Evolutionary conservation across 64 coral and sea anemone genomes (phyloP), one percentile per base, ranked within the genome.

Genomic region (Actinia tenebrosa): DNA sequence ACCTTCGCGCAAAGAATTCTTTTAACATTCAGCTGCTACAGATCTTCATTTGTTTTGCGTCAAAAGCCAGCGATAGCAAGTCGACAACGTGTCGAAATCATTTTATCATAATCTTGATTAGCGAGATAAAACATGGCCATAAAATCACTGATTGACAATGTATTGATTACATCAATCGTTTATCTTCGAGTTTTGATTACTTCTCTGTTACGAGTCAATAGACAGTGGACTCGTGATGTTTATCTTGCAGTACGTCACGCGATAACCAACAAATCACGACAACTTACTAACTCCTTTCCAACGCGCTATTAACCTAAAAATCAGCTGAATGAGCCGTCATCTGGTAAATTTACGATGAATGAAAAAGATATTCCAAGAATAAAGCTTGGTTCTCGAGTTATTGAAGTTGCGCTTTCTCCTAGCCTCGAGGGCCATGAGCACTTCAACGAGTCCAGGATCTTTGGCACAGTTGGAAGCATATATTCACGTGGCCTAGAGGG

Each of bases 31-130:
- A 75, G 15, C 64, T 20, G 64, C 26, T 75, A 75, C 30, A 37
- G 30, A 37, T n/a, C n/a, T 75, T 75, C 26, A 30, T 75, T 75
- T 66, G 63, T 23, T n/a, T 7, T 66, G 63, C 63, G n/a, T 66
- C 63, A 66, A 66, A 23, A 23, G 63, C 22, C 63, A 23, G 25
- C 10, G 7, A 75, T 10, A 75, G 10, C 8, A 75, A 75, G 69
- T 75, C 69, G 69, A 75, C 10, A 75, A 75, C 11, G 69, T 75
- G 69, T 75, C 69, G 69, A 75, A 75, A 75, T 75, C 69, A 75
- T 75, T 42, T 30, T 75, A 13, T 75, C 13, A 42, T 75, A 75
- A 75, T 26, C 69, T 30, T 75, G 69, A 75, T 75, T 27, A 75
- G 69, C 26, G 26, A 30, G 69, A 75, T 75, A 75, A 69, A 69